Evolutionary conservation across 2,113 vertebrate genomes (phyloP).

Genomic region (Natator depressus): DNA sequence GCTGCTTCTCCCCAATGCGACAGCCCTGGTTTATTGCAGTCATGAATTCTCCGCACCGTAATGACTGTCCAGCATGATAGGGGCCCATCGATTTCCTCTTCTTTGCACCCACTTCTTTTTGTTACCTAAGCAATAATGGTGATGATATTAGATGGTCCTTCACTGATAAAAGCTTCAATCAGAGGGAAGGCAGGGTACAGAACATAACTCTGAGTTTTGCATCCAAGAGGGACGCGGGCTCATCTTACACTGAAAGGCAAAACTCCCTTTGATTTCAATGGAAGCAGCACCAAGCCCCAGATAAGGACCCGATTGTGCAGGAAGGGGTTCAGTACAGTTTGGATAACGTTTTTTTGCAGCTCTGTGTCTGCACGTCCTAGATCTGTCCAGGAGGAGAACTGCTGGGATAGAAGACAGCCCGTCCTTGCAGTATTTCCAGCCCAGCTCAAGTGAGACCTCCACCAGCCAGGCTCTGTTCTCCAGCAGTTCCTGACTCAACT

Average conservation of each 20-base stretch:
- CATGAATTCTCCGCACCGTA: not conserved
- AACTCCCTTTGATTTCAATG: not conserved
- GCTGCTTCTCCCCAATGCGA: not conserved
- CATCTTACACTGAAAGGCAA: not conserved
- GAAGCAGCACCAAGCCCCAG: not conserved
- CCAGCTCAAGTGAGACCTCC: not conserved
- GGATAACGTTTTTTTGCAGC: not conserved
- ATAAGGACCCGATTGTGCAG: not conserved
- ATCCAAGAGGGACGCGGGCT: not conserved
- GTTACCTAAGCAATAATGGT: not conserved
- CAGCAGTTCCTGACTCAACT: not conserved
- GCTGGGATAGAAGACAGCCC: not conserved
- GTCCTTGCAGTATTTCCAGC: not conserved
- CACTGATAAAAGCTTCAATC: not conserved
- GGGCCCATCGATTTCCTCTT: not conserved
- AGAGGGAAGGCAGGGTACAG: not conserved
- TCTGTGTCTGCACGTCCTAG: not conserved
- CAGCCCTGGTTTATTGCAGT: not conserved
- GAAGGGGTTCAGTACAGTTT: not conserved
- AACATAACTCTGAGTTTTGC: too few species aligned
- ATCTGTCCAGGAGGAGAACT: not conserved
- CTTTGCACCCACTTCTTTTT: not conserved
- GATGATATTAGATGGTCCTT: not conserved
- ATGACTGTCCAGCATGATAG: not conserved
- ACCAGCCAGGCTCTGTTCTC: not conserved